Evolutionary conservation across 1,140 invertebrate species (phyloP), one percentile per base, ranked within the genome.

Genomic region (Coptotermes formosanus): DNA sequence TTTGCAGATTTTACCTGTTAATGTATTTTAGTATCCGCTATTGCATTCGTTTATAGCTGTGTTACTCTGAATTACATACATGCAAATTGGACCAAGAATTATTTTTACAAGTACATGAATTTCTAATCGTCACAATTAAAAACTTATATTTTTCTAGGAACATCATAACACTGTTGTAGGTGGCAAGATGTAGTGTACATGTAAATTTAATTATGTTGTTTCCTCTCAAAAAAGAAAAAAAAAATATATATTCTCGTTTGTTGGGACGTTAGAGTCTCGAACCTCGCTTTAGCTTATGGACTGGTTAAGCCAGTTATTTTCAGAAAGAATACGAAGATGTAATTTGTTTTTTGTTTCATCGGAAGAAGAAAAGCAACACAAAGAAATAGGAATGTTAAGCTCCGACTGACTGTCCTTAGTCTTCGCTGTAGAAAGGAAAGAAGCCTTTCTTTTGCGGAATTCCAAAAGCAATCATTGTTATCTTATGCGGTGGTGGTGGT

Each of bases 401-500:
- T 14, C 8, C 11, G n/a, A 9, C n/a, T 3, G 8, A 75, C 4
- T 30, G 8, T 9, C 14, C 64, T 75, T 30, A n/a, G 64, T 30
- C 3, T 8, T 25, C 1, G n/a, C 7, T n/a, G n/a, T 8, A 75
- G n/a, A 30, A 30, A 30, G 9, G 8, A 16, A 75, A 64, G 59
- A 23, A 75, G 25, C 30, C n/a, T 75, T 30, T 75, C n/a, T 75
- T 30, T 75, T 75, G 25, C 14, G 25, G 64, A n/a, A 75, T 75
- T 75, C 64, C n/a, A 16, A 75, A 75, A 75, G 64, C 64, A 75
- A 75, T 75, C n/a, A 30, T 75, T 75, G 64, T 75, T 75, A 75
- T 75, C 64, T 75, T 25, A 16, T 75, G n/a, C 8, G 64, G 64
- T 0, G 59, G 14, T 0, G 59, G 14, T 11, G 25, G n/a, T n/a